Base-by-base conservation (phyloP, 23 tunicate genomes). In the Botrylloides violaceus region DNA sequence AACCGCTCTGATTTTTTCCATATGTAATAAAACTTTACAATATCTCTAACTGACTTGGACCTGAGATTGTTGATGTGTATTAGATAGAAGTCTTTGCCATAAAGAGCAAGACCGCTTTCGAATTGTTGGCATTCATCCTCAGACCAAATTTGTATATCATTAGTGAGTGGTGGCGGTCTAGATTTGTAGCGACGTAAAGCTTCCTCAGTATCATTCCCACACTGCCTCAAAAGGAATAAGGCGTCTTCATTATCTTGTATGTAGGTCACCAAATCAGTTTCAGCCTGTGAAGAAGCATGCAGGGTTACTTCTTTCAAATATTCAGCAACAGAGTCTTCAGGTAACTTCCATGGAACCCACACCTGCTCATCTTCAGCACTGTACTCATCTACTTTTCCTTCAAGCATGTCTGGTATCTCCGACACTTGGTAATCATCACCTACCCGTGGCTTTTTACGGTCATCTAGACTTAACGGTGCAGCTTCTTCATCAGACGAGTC, bases 181-280 rank as follows among this genome's bases (percentile, higher is more conserved):
- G 76, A 76, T 36, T 71, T 61, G 57, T 24, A 76, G 25, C 80
- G 71, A 29, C 62, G 33, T 2, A 76, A 23, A 21, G 70, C 70
- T 63, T 63, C 70, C 3, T 63, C 70, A 31, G 36, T 31, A 34
- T 63, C 70, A 63, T 63, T 63, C 4, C 29, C 29, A 19, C 35
- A 7, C 9, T 19, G 86, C 85, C 86, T 80, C 32, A 65, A 65
- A 49, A 77, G 61, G 55, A 77, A 50, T 49, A 87, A 58, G 4
- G 95, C 95, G 36, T 87, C 95, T 71, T 87, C 95, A 59, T 87
- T 87, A 37, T 87, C 95, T 37, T 84, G 75, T n/a, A 87, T 29
- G 56, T 75, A 82, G 21, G 73, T 58, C 1, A 76, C 95, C 29
- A 49, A n/a, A 0, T 39, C 74, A 9, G 1, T 28, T 23, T 68